These are phyloP conservation scores for Drosophila asahinai DNA, from an alignment of 1,140 invertebrate species.

Conservation along the genomic window DNA sequence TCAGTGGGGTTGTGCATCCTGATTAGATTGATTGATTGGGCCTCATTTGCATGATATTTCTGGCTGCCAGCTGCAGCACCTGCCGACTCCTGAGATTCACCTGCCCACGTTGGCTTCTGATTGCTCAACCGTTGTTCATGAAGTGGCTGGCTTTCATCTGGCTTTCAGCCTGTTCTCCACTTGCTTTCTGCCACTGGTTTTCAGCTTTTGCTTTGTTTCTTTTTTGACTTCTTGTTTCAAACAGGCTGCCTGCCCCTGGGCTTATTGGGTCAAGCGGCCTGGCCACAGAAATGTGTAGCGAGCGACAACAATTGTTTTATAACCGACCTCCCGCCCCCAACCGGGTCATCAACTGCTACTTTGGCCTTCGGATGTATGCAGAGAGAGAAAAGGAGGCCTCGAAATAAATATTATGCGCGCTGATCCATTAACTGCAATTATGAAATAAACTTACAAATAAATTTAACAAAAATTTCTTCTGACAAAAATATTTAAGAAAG, in stretches of 20 bases:
- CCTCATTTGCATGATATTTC: slow-evolving; percentile 44
- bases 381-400: background rate
- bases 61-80: slow-evolving; percentile 28
- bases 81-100: slow-evolving; percentile 6
- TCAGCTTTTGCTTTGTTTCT: background rate
- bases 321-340: background rate
- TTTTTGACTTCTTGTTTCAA: slow-evolving; percentile 4
- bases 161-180: slow-evolving; percentile 23
- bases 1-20: slow-evolving; percentile 39
- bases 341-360: slow-evolving; percentile 33
- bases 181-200: slow-evolving; percentile 25
- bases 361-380: slow-evolving; percentile 27
- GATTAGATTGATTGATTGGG: slow-evolving; percentile 53
- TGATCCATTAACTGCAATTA: too few relatives aligned
- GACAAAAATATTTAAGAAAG: too few relatives aligned
- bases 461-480: too few relatives aligned
- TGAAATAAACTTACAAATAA: too few relatives aligned
- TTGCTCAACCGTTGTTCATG: slow-evolving; percentile 54
- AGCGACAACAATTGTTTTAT: slow-evolving; percentile 75
- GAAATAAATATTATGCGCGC: background rate
- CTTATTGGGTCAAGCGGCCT: slow-evolving; percentile 70
- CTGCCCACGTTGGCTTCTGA: slow-evolving; percentile 22
- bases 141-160: slow-evolving; percentile 48
- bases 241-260: slow-evolving; percentile 41
- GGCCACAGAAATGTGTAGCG: slow-evolving; percentile 56